Base-by-base conservation (phyloP, 2,113 vertebrate genomes). In the Aramus guarauna region DNA sequence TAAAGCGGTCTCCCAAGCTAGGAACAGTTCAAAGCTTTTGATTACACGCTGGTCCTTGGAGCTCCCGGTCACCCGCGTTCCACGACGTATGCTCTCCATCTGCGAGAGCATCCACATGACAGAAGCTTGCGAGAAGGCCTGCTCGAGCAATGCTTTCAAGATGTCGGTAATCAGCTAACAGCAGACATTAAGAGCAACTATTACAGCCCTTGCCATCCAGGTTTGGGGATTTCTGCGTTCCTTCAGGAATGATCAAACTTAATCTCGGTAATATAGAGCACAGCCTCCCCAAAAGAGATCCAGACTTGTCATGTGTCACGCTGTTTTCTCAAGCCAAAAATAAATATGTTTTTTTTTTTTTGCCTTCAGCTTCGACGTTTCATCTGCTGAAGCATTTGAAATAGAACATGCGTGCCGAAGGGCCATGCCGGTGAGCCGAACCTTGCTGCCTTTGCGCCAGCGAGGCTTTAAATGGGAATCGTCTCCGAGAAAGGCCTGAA, bases 161-260 rank as follows among this genome's bases (percentile, higher is more conserved):
- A 98, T 98, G 98, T 97, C 98, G 97, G 97, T 97, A 98, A 98
- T 98, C 98, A 98, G 97, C 97, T 92, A 96, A 96, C 94, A 97
- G 97, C 97, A 97, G 97, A 95, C 97, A 73, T 83, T 96, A 95
- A 93, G 97, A 97, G 82, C 37, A 43, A 22, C 87, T 67, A 41
- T 69, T 72, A 50, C 83, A 92, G 79, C 81, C 85, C 68, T 80
- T 67, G 86, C 91, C 50, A 48, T 88, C 82, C 93, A 92, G 76
- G 48, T 64, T 47, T 41, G 50, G 67, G 55, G 30, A 37, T 82
- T 96, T 79, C 96, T 97, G 86, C 12, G 66, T 96, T 95, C 88
- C 94, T 82, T 94, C 95, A 96, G 89, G 62, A 91, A 59, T 41
- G 91, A 88, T 96, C 97, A 95, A 4, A 92, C 86, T 67, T 89